Evolutionary conservation across 1,140 invertebrate species (phyloP).

Genomic region (Caenorhabditis tropicalis): DNA sequence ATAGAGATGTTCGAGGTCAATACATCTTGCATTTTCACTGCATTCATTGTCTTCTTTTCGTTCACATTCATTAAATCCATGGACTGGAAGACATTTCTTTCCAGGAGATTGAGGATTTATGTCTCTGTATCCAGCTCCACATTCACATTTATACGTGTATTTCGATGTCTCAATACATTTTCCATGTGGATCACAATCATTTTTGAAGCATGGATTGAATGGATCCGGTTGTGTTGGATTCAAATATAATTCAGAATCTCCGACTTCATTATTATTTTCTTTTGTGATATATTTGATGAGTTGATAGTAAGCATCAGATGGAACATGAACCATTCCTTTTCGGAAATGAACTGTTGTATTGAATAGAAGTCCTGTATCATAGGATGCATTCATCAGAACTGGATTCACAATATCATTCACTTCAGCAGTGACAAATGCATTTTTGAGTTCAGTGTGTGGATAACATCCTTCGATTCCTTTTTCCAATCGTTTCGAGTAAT

Average conservation of each 20-base stretch:
- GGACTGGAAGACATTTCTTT: slow-evolving; percentile 45
- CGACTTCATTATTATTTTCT: slow-evolving; percentile 69
- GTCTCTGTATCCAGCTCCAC: slow-evolving; percentile 63
- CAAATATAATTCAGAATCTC: slow-evolving; percentile 66
- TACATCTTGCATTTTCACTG: slow-evolving; percentile 67
- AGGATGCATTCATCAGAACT: slow-evolving; percentile 64
- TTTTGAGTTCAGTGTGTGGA: slow-evolving; percentile 66
- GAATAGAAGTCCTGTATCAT: slow-evolving; percentile 69
- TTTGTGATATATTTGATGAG: slow-evolving; percentile 68
- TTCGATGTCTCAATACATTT: slow-evolving; percentile 70
- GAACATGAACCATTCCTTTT: slow-evolving; percentile 66
- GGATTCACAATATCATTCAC: slow-evolving; percentile 71
- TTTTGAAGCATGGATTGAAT: slow-evolving; percentile 71
- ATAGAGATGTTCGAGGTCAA: slow-evolving; percentile 70
- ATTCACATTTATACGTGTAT: slow-evolving; percentile 66
- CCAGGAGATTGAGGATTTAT: slow-evolving; percentile 67
- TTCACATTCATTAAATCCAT: slow-evolving; percentile 69
- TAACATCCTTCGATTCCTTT: slow-evolving; percentile 67
- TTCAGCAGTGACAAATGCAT: slow-evolving; percentile 68
- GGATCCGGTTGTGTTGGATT: slow-evolving; percentile 70
- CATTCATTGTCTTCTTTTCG: slow-evolving; percentile 69
- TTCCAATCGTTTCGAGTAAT: slow-evolving; percentile 65
- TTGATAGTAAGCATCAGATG: slow-evolving; percentile 66
- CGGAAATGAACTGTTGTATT: slow-evolving; percentile 70
- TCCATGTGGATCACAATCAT: slow-evolving; percentile 69